phyloP scores from a whole-genome alignment of 2,888 invertebrate genomes.

The Rhaphigaster nebulosa region DNA sequence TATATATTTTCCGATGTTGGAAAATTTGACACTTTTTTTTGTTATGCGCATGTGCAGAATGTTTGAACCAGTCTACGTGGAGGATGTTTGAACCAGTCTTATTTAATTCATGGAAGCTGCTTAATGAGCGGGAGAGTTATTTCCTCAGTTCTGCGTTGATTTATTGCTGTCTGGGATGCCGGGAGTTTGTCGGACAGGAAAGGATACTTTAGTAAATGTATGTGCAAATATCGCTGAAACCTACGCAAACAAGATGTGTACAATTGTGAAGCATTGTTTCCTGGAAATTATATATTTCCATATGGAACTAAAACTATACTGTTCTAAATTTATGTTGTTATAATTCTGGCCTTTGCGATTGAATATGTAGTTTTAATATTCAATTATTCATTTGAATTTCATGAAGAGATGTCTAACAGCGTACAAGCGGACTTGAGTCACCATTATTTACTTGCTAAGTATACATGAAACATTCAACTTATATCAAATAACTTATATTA shows the following conservation, averaged over 20 bases:
- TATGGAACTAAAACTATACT: not conserved
- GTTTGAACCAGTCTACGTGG: no score
- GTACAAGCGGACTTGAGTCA: not conserved
- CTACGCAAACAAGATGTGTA: not conserved
- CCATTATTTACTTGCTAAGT: not conserved
- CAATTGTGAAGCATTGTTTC: not conserved
- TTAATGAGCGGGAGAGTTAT: not conserved
- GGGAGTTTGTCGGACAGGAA: not conserved
- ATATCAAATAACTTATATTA: not conserved
- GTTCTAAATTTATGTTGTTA: not conserved
- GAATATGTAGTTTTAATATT: not conserved
- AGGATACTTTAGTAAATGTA: not conserved
- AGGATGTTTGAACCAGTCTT: not conserved
- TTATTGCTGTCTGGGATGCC: not conserved
- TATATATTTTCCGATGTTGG: no score
- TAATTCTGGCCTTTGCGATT: not conserved
- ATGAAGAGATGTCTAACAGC: not conserved
- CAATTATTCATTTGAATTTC: not conserved
- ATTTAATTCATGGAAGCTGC: not conserved
- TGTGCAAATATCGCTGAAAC: not conserved
- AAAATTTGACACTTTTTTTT: no score
- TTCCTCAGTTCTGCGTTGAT: not conserved
- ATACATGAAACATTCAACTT: not conserved
- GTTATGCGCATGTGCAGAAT: no score
- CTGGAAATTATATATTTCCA: not conserved